Evolutionary conservation across 2,888 invertebrate genomes (phyloP).

Genomic region (Acanthopleura granulata): DNA sequence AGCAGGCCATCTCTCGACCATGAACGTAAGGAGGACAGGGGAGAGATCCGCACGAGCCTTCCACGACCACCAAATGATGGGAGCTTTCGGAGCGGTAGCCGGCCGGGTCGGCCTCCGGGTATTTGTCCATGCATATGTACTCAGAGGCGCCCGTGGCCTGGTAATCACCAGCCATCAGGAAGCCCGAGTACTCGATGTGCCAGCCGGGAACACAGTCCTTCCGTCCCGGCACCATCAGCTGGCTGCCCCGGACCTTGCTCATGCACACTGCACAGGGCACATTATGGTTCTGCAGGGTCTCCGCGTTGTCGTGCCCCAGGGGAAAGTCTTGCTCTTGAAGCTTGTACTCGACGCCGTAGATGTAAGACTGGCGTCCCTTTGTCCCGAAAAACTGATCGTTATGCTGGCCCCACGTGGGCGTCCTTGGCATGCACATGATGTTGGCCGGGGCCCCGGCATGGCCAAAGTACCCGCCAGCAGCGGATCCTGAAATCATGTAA

Average conservation of each 20-base stretch:
- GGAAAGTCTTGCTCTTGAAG: neutral
- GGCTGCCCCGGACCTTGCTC: conserved; percentile 15
- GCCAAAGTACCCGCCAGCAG: neutral
- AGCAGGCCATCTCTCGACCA: conserved; percentile 39
- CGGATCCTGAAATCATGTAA: neutral
- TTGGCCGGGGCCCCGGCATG: conserved; percentile 14
- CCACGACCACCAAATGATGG: conserved; percentile 33
- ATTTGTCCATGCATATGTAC: conserved; percentile 35
- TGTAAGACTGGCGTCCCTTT: neutral
- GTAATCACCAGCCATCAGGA: conserved; percentile 35
- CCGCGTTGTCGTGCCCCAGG: conserved; percentile 19
- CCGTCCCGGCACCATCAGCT: conserved; percentile 36
- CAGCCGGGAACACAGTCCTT: conserved; percentile 36
- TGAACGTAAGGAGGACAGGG: conserved; percentile 39
- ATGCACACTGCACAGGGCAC: conserved; percentile 39
- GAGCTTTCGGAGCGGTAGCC: conserved; percentile 32
- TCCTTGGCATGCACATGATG: conserved; percentile 10
- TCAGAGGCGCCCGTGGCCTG: conserved; percentile 20
- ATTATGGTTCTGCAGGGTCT: conserved; percentile 24
- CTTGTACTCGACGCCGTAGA: conserved; percentile 31
- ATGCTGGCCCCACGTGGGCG: conserved; percentile 4
- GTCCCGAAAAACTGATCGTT: neutral
- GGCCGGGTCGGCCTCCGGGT: conserved; percentile 31
- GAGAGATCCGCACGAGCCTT: conserved; percentile 39
- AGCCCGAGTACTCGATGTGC: conserved; percentile 40